phyloP scores from a whole-genome alignment of 2,888 invertebrate genomes.

The Dolichomitus sp. region DNA sequence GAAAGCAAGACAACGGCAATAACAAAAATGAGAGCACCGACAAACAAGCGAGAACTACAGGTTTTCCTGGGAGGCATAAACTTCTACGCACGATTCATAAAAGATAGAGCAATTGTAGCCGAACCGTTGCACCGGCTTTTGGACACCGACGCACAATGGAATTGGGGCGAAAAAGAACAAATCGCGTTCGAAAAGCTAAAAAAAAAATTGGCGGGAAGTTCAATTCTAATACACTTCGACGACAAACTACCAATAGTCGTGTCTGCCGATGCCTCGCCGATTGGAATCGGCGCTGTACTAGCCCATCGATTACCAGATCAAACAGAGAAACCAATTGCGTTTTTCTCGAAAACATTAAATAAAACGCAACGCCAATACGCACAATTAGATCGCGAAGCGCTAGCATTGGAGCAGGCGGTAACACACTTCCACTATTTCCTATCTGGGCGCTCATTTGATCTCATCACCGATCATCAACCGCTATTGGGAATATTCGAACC shows the following conservation, averaged over 20 bases:
- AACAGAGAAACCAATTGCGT: slow-evolving; percentile 33
- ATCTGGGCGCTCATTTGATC: slow-evolving; percentile 43
- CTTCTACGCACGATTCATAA: slow-evolving; percentile 43
- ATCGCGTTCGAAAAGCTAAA: slow-evolving; percentile 45
- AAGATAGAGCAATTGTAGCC: slow-evolving; percentile 30
- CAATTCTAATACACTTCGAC: slow-evolving; percentile 30
- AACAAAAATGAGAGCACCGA: slow-evolving; percentile 35
- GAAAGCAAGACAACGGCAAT: slow-evolving; percentile 37
- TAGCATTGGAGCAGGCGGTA: slow-evolving; percentile 40
- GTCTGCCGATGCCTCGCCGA: slow-evolving; percentile 42
- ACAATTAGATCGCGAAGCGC: slow-evolving; percentile 45
- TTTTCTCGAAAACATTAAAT: slow-evolving; percentile 39
- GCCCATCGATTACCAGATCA: slow-evolving; percentile 18
- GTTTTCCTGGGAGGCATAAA: slow-evolving; percentile 50
- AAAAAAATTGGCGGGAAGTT: slow-evolving; percentile 29
- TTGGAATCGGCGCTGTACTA: slow-evolving; percentile 42
- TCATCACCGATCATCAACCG: slow-evolving; percentile 53
- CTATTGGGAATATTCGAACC: slow-evolving; percentile 50
- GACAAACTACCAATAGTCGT: slow-evolving; percentile 40
- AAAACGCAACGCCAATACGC: slow-evolving; percentile 51
- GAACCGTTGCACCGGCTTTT: slow-evolving; percentile 40
- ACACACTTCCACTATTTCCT: slow-evolving; percentile 49
- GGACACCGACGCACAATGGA: slow-evolving; percentile 31
- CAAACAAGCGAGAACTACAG: slow-evolving; percentile 23
- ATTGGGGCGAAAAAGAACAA: slow-evolving; percentile 42